Conservation (phyloP, 2,797 vertebrate genomes). For the Rhinoraja longicauda region DNA sequence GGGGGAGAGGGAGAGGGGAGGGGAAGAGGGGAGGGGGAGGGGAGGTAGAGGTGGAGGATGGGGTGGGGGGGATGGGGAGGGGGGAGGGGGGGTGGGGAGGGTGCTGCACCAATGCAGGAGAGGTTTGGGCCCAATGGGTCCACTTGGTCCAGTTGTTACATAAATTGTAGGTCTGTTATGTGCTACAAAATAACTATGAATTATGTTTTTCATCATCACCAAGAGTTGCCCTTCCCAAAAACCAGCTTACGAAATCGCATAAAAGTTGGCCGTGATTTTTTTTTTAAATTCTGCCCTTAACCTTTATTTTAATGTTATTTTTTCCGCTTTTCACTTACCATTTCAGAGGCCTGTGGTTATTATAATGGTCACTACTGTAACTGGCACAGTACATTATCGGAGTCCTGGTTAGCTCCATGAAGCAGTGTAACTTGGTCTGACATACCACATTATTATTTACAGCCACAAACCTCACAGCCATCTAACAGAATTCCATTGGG, state of each 20-base stretch:
- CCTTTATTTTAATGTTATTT: not conserved
- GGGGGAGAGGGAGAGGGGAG: no score
- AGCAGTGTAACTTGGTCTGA: not conserved
- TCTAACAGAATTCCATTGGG: not conserved
- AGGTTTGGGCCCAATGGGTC: no score
- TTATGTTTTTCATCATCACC: not conserved
- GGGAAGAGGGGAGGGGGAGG: no score
- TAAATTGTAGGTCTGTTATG: not conserved
- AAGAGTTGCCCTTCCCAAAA: not conserved
- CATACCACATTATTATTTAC: not conserved
- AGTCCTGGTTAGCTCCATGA: not conserved
- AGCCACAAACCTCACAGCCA: not conserved
- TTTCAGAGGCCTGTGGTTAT: not conserved
- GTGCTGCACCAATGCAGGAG: no score
- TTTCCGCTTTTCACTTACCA: not conserved
- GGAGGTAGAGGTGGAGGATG: no score
- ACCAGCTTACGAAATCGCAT: not conserved
- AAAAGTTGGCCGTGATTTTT: not conserved
- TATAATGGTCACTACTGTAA: not conserved
- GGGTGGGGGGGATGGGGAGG: no score
- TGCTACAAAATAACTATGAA: not conserved
- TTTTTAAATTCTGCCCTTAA: not conserved
- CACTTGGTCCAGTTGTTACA: no score
- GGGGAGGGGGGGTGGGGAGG: no score
- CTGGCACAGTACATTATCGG: not conserved